Evolutionary conservation across 30 jellyfish, hydroid and myxozoan species (phyloP).

Genomic region (Aurelia sp.): DNA sequence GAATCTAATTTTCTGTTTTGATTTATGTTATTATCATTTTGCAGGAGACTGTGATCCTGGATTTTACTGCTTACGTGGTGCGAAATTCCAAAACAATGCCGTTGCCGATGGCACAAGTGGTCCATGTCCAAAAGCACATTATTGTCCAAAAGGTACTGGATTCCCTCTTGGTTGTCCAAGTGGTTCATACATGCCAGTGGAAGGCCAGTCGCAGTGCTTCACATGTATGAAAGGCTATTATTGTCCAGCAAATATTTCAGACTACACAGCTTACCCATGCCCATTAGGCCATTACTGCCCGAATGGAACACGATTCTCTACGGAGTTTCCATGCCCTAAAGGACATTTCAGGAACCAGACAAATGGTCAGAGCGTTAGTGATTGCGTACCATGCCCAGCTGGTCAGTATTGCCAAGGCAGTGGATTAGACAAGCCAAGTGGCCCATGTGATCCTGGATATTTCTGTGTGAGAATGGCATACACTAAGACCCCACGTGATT

Average conservation of each 20-base stretch:
- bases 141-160: conserved; percentile 90
- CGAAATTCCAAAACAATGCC: conserved; percentile 83
- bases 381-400: conserved; percentile 84
- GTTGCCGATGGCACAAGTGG: conserved; percentile 86
- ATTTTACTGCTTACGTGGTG: conserved; percentile 90
- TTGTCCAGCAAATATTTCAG: conserved; percentile 94
- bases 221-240: conserved; percentile 84
- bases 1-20: too few relatives aligned
- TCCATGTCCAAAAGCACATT: conserved; percentile 96
- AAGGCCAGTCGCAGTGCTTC: conserved; percentile 75
- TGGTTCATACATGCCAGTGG: conserved; percentile 94
- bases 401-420: conserved; percentile 84
- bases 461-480: conserved; percentile 95
- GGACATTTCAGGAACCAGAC: conserved; percentile 91
- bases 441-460: conserved; percentile 88
- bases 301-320: conserved; percentile 80
- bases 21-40: neutral
- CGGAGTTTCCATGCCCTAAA: conserved; percentile 88
- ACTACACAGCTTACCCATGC: conserved; percentile 81
- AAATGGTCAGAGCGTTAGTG: conserved; percentile 66
- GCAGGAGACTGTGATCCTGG: conserved; percentile 95
- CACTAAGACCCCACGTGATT: conserved; percentile 79
- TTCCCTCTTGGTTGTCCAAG: conserved; percentile 86
- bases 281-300: conserved; percentile 95
- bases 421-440: conserved; percentile 77